Evolutionary conservation across 2,888 invertebrate species (phyloP).

Genomic region (Melanchra persicariae): DNA sequence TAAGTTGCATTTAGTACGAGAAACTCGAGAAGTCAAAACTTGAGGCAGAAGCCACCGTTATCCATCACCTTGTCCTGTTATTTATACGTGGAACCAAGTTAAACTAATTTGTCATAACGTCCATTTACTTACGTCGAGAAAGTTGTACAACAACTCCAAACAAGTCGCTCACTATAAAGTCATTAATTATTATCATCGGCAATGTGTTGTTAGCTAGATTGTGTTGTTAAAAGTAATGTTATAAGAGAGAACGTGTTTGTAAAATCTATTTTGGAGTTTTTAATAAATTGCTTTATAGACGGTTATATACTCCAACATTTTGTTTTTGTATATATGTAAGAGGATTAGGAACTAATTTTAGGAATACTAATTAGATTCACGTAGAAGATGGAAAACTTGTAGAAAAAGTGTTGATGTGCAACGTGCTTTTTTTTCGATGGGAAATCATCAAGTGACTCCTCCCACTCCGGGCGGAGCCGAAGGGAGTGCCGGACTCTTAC

Average conservation of each 20-base stretch:
- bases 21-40: constrained; percentile 22
- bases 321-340: neutral
- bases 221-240: constrained; percentile 8
- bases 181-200: constrained; percentile 57
- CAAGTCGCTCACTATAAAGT: constrained; percentile 55
- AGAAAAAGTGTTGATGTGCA: too few species aligned
- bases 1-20: constrained; percentile 53
- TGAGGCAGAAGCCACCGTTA: constrained; percentile 38
- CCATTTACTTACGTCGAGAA: constrained; percentile 62
- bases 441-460: too few species aligned
- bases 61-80: constrained; percentile 58
- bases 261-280: neutral
- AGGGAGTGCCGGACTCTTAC: too few species aligned
- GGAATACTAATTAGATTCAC: too few species aligned
- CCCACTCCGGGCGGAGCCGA: too few species aligned
- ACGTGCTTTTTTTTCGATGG: too few species aligned
- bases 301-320: too few species aligned
- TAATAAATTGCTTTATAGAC: neutral
- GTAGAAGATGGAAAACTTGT: too few species aligned
- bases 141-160: constrained; percentile 59
- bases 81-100: constrained; percentile 60
- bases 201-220: constrained; percentile 33
- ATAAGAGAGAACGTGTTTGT: constrained; percentile 5
- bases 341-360: too few species aligned
- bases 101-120: constrained; percentile 64